Conservation (phyloP, 2,888 invertebrate genomes). For the Andrena camellia region DNA sequence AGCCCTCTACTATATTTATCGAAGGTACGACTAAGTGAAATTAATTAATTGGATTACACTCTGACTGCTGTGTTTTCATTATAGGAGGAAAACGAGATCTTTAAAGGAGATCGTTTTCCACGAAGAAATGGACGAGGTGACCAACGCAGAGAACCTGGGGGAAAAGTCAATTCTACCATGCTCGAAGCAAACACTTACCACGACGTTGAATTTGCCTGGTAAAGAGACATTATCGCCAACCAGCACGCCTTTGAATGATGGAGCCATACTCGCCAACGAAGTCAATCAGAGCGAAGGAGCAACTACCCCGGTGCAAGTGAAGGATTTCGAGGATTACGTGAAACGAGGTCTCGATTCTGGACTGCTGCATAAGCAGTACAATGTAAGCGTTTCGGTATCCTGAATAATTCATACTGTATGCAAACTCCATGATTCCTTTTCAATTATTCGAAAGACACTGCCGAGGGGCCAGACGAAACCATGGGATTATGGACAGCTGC, state of each 20-base stretch:
- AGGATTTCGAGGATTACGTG: conserved; percentile 83
- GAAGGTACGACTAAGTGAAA: conserved; percentile 42
- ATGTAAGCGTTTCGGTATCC: conserved; percentile 69
- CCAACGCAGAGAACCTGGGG: conserved; percentile 15
- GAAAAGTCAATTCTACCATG: conserved; percentile 2
- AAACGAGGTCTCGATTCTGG: conserved; percentile 79
- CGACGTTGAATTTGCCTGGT: conserved; percentile 10
- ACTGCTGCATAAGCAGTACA: conserved; percentile 80
- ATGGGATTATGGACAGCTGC: conserved; percentile 82
- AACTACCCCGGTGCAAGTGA: conserved; percentile 74
- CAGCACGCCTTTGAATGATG: conserved; percentile 17
- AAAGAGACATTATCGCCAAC: conserved; percentile 23
- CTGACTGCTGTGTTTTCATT: neutral
- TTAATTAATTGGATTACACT: neutral
- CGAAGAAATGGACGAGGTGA: conserved; percentile 40
- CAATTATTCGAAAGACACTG: conserved; percentile 78
- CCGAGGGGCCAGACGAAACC: conserved; percentile 83
- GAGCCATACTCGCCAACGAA: neutral
- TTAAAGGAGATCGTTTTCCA: neutral
- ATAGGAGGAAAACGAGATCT: conserved; percentile 34
- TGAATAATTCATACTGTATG: neutral
- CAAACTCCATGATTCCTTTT: neutral
- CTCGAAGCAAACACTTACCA: conserved; percentile 9
- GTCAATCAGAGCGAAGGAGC: conserved; percentile 4
- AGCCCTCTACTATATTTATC: conserved; percentile 39